These are phyloP conservation scores for Cladopsammia gracilis DNA, from an alignment of 64 coral and sea anemone species.

Conservation along the genomic window DNA sequence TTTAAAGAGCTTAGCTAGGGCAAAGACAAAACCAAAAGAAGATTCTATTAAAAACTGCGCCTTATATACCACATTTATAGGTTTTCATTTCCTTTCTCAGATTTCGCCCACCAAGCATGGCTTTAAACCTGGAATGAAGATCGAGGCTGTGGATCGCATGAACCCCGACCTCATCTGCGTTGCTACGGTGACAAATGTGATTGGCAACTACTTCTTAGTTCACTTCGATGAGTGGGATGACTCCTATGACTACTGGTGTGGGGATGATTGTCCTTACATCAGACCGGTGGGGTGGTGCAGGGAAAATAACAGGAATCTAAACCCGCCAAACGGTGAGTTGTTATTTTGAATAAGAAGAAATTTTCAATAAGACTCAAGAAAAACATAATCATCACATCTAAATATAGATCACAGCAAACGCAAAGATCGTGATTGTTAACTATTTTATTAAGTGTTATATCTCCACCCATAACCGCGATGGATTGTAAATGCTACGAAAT, in stretches of 20 bases:
- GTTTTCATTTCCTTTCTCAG: background rate
- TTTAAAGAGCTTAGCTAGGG: too few relatives aligned
- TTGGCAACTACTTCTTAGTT: conserved; percentile 91
- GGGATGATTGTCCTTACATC: conserved; percentile 98
- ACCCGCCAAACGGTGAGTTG: conserved; percentile 90
- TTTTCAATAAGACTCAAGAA: background rate
- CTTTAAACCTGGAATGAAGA: conserved; percentile 88
- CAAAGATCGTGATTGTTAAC: too few relatives aligned
- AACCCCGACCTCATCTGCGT: conserved; percentile 98
- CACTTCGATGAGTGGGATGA: conserved; percentile 99
- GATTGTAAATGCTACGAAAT: too few relatives aligned
- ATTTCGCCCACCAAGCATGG: conserved; percentile 64
- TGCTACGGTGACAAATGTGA: conserved; percentile 97
- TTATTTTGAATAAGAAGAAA: background rate
- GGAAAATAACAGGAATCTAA: conserved; percentile 80
- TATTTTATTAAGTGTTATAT: too few relatives aligned
- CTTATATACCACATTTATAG: background rate
- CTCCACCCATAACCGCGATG: too few relatives aligned
- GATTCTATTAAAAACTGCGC: background rate
- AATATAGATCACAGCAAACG: too few relatives aligned
- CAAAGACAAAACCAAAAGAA: too few relatives aligned
- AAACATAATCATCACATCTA: background rate
- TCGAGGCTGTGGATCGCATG: conserved; percentile 97
- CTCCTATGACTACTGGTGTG: conserved; percentile 99
- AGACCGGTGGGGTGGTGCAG: conserved; percentile 94